Conservation (phyloP, 2,888 invertebrate genomes). For the Thelaira solivaga region DNA sequence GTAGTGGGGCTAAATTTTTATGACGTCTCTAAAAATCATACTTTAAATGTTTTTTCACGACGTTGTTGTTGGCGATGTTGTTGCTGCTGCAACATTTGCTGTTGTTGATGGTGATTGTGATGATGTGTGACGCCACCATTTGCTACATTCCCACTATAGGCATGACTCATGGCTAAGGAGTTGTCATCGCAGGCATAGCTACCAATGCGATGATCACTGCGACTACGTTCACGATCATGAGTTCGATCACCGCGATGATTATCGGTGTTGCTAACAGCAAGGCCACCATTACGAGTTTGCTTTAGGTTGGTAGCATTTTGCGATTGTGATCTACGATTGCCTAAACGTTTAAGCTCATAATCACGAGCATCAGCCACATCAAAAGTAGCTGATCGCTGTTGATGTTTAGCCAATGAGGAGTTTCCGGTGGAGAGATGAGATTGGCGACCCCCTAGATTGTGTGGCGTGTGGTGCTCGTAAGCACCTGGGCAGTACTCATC, state of each 20-base stretch:
- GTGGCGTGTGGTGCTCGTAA: slow-evolving; percentile 62
- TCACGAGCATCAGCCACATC: slow-evolving; percentile 75
- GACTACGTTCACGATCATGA: slow-evolving; percentile 71
- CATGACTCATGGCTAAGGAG: slow-evolving; percentile 39
- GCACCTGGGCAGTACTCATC: slow-evolving; percentile 75
- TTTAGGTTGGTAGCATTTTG: slow-evolving; percentile 72
- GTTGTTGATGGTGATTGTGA: slow-evolving; percentile 57
- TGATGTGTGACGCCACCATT: slow-evolving; percentile 55
- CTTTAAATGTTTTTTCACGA: slow-evolving; percentile 77
- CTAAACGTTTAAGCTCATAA: slow-evolving; percentile 74
- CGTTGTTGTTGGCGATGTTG: slow-evolving; percentile 72
- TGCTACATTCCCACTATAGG: slow-evolving; percentile 37
- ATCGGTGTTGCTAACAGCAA: slow-evolving; percentile 20
- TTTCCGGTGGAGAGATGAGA: slow-evolving; percentile 45
- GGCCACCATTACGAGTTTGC: slow-evolving; percentile 63
- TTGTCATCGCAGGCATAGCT: slow-evolving; percentile 71
- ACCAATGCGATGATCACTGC: slow-evolving; percentile 73
- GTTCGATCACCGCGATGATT: slow-evolving; percentile 63
- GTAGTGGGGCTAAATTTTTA: slow-evolving; percentile 73
- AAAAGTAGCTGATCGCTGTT: slow-evolving; percentile 73
- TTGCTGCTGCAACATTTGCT: slow-evolving; percentile 56
- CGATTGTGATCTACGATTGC: slow-evolving; percentile 72
- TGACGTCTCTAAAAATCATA: slow-evolving; percentile 78
- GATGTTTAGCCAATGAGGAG: slow-evolving; percentile 58
- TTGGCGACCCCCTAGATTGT: slow-evolving; percentile 42